Evolutionary conservation across 2,113 vertebrate genomes (phyloP), one percentile per base, ranked within the genome.

Genomic region (Pleuronectes platessa): DNA sequence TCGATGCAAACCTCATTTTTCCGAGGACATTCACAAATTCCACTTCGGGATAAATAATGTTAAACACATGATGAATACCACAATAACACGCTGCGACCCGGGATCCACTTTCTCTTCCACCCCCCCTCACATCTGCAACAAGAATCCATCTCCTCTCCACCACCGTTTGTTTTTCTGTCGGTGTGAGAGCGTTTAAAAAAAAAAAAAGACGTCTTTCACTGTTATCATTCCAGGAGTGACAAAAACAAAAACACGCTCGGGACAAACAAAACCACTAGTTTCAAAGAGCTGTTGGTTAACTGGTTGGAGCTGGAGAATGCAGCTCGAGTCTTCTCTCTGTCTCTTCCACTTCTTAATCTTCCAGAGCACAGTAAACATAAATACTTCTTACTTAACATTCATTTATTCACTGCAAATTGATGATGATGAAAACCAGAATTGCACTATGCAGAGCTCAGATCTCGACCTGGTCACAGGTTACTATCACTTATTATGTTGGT

Each of bases 161-260:
- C 42, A 23, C 1, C 2, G 55, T 79, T 83, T 86, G 81, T 84
- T 89, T 82, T 90, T 76, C 70, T 86, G 60, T 71, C 72, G 4
- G 65, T 45, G 73, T 79, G 89, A 65, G 86, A 80, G 53, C 35
- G 58, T 74, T 77, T 70, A 31, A 71, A 60, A 56, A 84, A 17
- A 14, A 49, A 49, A 49, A 49, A 17, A 87, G 66, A 79, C 78
- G 83, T 68, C 54, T 4, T 70, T 84, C 47, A 40, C 62, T 92
- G 83, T 88, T 90, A 83, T 92, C 82, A 91, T 92, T 94, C 90
- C 84, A 92, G 64, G 80, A 84, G 78, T 83, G 65, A 82, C 81
- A 24, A 24, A 24, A 24, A 24, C 1, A 89, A 88, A 92, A 91
- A 92, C 89, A 93, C 20, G 63, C 63, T 84, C 53, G 61, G 71